Evolutionary conservation across 37 sponge, comb jelly and placozoan genomes (phyloP), one percentile per base, ranked within the genome.

Genomic region (Cladorhizidae sp.): DNA sequence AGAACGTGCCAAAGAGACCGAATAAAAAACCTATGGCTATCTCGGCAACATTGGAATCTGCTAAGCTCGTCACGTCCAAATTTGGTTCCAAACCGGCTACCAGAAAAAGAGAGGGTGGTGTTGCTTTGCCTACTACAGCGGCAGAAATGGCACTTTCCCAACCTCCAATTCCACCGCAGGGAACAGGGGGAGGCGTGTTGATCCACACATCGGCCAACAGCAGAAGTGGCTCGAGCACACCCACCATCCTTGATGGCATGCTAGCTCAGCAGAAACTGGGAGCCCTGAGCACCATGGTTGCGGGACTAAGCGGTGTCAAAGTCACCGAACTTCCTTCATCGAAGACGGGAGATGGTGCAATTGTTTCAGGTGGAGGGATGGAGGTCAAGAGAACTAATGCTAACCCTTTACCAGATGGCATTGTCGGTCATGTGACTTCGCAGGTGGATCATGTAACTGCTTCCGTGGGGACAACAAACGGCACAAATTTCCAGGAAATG

Each of bases 51-150:
- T 18, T 42, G 18, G 78, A 79, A 1, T 43, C 80, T 21, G 80
- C 80, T 1, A 29, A 40, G 5, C 14, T 54, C n/a, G 68, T 79
- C 2, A 69, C 80, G 0, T 69, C 80, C 39, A 67, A 67, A 68
- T 79, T 79, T 65, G 52, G 20, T 14, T 7, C 31, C 21, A 40
- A 67, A 45, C 57, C 3, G 9, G 3, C 38, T 42, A 56, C 23
- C 17, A 49, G 45, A 57, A 67, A 79, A 55, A 54, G 68, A 32
- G 57, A 35, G 25, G 42, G 42, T 38, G 58, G 42, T 8, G 1
- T 18, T 12, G 26, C 14, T 52, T 54, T n/a, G 74, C 11, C 7
- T 36, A 65, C 31, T 35, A 32, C 7, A 7, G 33, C 67, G 5
- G 49, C 49, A 45, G 9, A 45, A 45, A 45, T 45, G 49, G 49